Base-by-base conservation (phyloP, 2,113 vertebrate species). In the Chaenogobius annularis region DNA sequence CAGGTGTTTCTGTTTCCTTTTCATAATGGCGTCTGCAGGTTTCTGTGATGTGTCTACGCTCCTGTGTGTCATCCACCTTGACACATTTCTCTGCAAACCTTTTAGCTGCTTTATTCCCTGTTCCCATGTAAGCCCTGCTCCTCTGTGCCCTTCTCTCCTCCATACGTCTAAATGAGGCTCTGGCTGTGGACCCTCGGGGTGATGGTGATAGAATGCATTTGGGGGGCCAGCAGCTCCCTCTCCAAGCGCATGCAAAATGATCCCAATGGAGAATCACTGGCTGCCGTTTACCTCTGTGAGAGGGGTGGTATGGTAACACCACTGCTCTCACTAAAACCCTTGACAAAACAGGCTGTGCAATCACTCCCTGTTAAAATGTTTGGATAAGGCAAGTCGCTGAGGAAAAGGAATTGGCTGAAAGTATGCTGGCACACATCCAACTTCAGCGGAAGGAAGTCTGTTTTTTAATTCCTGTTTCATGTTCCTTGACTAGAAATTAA, bases 141-240 rank as follows among this genome's bases (percentile, higher is more conserved):
- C 77, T 74, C 62, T 75, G 75, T 58, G 74, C 86, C 73, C 70
- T 54, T 52, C 69, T 75, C 66, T 74, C 62, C 64, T 75, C 70
- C 68, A 64, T 77, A 82, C 80, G 79, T 84, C 43, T 66, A 75
- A 89, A 90, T 85, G 78, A 81, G 83, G 64, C 76, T 89, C 79
- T 80, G 87, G 79, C 88, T 72, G 84, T 78, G 86, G 83, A 77
- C 88, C 87, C 83, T 88, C 62, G 74, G 90, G 90, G 89, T 77
- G 83, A 82, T 81, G 86, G 79, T 90, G 90, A 91, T 93, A 89
- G 90, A 93, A 92, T 90, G 83, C 85, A 82, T 91, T 90, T 77
- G 85, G 85, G 81, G 86, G 85, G 82, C 83, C 87, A 72, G 68
- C 79, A 84, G 87, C 84, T 82, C 78, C 74, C 79, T 90, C 77